These are phyloP conservation scores for Shinisaurus crocodilurus DNA, from an alignment of 2,113 vertebrate genomes.

Conservation along the genomic window DNA sequence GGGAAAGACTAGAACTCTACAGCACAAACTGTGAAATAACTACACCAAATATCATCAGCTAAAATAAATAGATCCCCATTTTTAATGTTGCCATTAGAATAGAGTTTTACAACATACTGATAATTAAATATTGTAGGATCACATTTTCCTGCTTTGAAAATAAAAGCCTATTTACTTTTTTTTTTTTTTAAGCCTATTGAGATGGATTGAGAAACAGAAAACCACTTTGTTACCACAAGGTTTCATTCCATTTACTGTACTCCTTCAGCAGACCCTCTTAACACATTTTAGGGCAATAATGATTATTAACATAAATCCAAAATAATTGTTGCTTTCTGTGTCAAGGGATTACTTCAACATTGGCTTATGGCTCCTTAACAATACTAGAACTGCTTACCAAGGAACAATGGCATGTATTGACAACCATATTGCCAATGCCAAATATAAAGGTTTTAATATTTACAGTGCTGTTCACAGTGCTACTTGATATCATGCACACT, in stretches of 20 bases:
- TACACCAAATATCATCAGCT: conserved; percentile 31
- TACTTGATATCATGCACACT: background rate
- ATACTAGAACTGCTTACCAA: conserved; percentile 9
- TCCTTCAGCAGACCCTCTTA: background rate
- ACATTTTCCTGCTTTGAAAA: conserved; percentile 37
- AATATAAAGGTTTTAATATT: background rate
- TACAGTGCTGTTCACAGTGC: background rate
- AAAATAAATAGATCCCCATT: conserved; percentile 18
- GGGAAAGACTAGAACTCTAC: background rate
- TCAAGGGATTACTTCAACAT: conserved; percentile 24
- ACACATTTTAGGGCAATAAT: background rate
- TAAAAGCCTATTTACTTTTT: conserved; percentile 24
- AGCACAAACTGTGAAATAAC: background rate
- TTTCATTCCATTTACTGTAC: background rate
- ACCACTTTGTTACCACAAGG: accelerated
- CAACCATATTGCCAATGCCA: background rate
- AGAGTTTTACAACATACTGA: background rate
- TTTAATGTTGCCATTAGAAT: conserved; percentile 25
- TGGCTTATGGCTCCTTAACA: background rate
- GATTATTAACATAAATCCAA: background rate
- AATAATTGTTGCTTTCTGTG: background rate
- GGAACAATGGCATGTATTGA: accelerated
- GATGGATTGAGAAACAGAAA: background rate
- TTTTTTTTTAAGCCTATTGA: background rate
- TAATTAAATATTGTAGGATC: background rate